Base-by-base conservation (phyloP, 2,888 invertebrate species). In the Formica aserva region DNA sequence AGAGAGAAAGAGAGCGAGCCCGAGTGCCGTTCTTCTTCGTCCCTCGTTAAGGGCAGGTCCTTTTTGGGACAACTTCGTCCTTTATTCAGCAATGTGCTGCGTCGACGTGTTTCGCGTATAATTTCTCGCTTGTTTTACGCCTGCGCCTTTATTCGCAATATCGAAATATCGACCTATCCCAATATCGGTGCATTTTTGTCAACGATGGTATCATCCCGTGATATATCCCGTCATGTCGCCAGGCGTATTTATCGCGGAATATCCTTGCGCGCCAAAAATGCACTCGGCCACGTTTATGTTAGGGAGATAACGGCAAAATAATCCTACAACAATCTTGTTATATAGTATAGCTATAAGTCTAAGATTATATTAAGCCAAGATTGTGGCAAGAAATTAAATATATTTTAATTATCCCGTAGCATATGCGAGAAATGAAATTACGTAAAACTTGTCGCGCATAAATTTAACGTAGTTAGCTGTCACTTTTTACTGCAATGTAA, bases 61-160 rank as follows among this genome's bases (percentile, higher is more conserved):
- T 81, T 65, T 76, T 77, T 45, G 52, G 63, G 71, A 77, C 81
- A 62, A 35, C 38, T 65, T 81, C 52, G 63, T 76, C 81, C 81
- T 81, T 81, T 81, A 81, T 81, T 78, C 81, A 63, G 55, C 77
- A 52, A 81, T 48, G 81, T 55, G 22, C 32, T 45, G 52, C 52
- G 45, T 35, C 62, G 60, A 26, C 63, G 52, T 81, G 75, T 75
- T 38, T 76, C 35, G 76, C 60, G 63, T 41, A 63, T 55, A 81
- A 78, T 81, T 81, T 63, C 77, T 65, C 77, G 63, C 77, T 65
- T 76, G 81, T 76, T 74, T 81, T 76, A 81, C 81, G 81, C 78
- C 81, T 81, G 81, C 78, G 81, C 81, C 22, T 81, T 76, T 65
- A 81, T 81, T 77, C 35, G 29, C 63, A 55, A 76, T 60, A 63